Evolutionary conservation across 2,797 vertebrate genomes (phyloP).

Genomic region (Enteromius radiatus): DNA sequence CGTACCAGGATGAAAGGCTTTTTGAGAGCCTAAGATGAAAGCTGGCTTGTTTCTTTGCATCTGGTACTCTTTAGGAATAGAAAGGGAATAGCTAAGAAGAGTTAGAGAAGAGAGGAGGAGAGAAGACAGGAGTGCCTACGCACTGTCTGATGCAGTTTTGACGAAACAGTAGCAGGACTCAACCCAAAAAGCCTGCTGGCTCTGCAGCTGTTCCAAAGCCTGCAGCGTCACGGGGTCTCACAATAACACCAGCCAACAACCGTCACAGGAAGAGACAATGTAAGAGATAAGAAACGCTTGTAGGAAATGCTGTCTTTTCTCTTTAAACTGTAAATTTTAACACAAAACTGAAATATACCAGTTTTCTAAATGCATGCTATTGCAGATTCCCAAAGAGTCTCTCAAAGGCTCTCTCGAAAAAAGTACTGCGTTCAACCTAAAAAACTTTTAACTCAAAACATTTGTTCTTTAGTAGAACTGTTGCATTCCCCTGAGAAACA

Average conservation of each 20-base stretch:
- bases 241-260: conserved; percentile 9
- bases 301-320: background rate
- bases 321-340: background rate
- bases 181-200: conserved; percentile 35
- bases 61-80: conserved; percentile 41
- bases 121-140: conserved; percentile 18
- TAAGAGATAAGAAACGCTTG: conserved; percentile 2
- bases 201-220: conserved; percentile 36
- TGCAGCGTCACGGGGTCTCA: background rate
- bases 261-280: background rate
- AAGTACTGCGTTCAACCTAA: background rate
- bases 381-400: background rate
- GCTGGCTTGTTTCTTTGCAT: conserved; percentile 44
- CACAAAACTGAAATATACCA: background rate
- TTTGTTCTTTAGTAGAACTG: background rate
- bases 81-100: conserved; percentile 46
- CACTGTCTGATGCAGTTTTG: conserved; percentile 30
- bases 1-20: conserved; percentile 34
- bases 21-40: conserved; percentile 50
- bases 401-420: background rate
- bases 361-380: background rate
- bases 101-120: conserved; percentile 3
- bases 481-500: background rate
- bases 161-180: conserved; percentile 9
- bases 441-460: background rate